Base-by-base conservation (phyloP, 2,888 invertebrate species). In the Eupithecia pulchellata region DNA sequence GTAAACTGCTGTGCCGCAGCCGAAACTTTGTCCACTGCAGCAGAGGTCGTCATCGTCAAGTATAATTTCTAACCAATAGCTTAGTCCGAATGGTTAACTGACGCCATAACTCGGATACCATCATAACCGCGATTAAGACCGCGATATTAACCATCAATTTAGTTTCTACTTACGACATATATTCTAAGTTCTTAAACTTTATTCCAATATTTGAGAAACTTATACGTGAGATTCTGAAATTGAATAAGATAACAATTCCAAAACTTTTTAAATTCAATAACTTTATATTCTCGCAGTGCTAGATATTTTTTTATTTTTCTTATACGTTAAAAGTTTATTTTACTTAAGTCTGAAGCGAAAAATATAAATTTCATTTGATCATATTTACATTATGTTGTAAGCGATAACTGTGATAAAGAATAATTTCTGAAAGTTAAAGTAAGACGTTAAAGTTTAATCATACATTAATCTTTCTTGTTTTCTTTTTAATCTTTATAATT, bases 51-150 rank as follows among this genome's bases (percentile, higher is more conserved):
- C 42, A 20, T 47, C 0, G 9, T 20, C 42, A 42, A 14, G n/a
- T 39, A 17, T 17, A 65, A 68, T 62, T 72, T 72, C 65, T 62
- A 66, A 47, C 68, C 80, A 77, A 81, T 76, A 75, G 72, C 77
- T 75, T 64, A 57, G 30, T 68, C 68, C 42, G 3, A 57, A n/a
- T 52, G 66, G 67, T 69, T 75, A 78, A 75, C 71, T 74, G 77
- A 83, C 42, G 42, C 8, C 42, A 42, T 72, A 63, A 47, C 68
- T 58, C 47, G 63, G 76, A 82, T 82, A 88, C 86, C 82, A 84
- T 80, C 82, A 79, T n/a, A n/a, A n/a, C n/a, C n/a, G n/a, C n/a
- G n/a, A n/a, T 84, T 89, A 86, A 87, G 87, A 86, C 85, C 81
- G 81, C 84, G 77, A 78, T 82, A 82, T 84, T 84, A 83, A 86